Base-by-base conservation (phyloP, 2,113 vertebrate genomes). In the Alosa alosa region DNA sequence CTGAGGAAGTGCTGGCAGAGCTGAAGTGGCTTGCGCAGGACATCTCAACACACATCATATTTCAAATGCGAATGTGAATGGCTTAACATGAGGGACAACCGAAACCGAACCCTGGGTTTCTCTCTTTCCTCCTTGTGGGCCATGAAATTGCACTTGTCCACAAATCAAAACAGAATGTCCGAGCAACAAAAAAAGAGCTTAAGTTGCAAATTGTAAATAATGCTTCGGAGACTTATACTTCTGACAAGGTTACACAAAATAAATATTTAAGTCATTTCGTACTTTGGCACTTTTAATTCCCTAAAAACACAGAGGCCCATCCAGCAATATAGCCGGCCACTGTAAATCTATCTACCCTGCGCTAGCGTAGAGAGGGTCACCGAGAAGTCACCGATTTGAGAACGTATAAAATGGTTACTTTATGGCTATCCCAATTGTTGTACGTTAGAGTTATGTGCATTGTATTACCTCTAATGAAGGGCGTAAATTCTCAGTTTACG, bases 391-490 rank as follows among this genome's bases (percentile, higher is more conserved):
- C 91, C 93, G 92, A 92, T 94, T 94, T 94, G 93, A 94, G 92
- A 93, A 93, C 92, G 92, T 93, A 94, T 94, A 95, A 95, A 95
- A 93, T 88, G 86, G 93, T 92, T 94, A 93, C 92, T 96, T 96
- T 94, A 96, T 93, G 92, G 93, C 93, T 91, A 94, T 95, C 93
- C 93, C 93, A 94, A 96, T 96, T 96, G 95, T 96, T 95, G 93
- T 93, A 93, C 89, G 84, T 94, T 93, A 93, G 94, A 96, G 92
- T 95, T 95, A 95, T 95, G 94, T 94, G 95, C 94, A 95, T 95
- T 96, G 95, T 95, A 95, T 95, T 95, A 93, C 92, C 92, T 85
- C 94, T 96, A 96, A 96, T 95, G 95, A 96, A 95, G 91, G 93
- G 91, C 90, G 84, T 96, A 96, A 96, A 95, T 96, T 94, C 93